Conservation (phyloP, 2,888 invertebrate genomes). For the Chrysina gloriosa region DNA sequence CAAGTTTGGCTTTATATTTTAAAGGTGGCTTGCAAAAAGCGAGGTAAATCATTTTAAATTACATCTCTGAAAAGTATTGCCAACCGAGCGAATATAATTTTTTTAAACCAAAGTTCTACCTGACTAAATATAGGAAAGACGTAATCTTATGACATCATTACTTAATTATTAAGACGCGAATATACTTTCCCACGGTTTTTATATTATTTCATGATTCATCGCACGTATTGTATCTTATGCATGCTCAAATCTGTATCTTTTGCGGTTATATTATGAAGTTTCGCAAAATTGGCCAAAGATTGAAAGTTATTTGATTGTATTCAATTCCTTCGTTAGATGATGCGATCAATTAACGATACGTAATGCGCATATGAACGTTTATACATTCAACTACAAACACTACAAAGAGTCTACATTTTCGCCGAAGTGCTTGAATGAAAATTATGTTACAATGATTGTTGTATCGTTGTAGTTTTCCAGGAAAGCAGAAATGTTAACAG, state of each 20-base stretch:
- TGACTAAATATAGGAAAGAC: conserved; percentile 27
- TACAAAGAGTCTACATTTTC: background rate
- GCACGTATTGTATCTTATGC: conserved; percentile 13
- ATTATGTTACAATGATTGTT: background rate
- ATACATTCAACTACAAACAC: too few relatives aligned
- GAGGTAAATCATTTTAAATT: too few relatives aligned
- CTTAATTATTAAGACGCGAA: conserved; percentile 13
- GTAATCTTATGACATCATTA: conserved; percentile 30
- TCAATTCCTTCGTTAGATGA: too few relatives aligned
- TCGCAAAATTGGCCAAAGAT: background rate
- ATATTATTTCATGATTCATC: conserved; percentile 27
- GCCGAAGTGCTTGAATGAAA: background rate
- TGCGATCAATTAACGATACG: too few relatives aligned
- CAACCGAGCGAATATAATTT: too few relatives aligned
- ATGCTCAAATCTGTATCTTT: conserved; percentile 8
- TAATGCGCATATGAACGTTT: too few relatives aligned
- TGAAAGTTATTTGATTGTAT: too few relatives aligned
- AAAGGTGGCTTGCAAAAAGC: too few relatives aligned
- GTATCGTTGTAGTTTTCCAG: background rate
- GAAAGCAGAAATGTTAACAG: conserved; percentile 7
- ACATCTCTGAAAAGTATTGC: too few relatives aligned
- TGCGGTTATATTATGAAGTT: background rate
- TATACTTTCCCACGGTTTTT: conserved; percentile 31
- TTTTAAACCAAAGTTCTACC: too few relatives aligned
- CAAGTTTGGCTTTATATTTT: too few relatives aligned